These are phyloP conservation scores for Stenodera caucasica DNA, from an alignment of 2,888 invertebrate genomes.

Conservation along the genomic window DNA sequence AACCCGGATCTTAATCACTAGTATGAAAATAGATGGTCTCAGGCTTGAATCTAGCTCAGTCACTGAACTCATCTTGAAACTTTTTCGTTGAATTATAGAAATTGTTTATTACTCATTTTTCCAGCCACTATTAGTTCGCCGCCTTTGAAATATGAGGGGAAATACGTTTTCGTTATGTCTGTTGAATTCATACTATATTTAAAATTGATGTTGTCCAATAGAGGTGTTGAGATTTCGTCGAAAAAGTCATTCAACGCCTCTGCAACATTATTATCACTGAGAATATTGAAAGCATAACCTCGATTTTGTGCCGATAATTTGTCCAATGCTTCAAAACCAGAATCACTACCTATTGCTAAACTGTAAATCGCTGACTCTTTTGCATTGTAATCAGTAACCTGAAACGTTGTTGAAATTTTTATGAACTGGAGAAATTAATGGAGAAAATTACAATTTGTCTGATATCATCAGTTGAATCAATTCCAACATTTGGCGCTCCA, in stretches of 20 bases:
- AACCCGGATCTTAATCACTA: too few species aligned
- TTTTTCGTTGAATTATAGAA: too few species aligned
- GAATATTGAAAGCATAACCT: constrained; percentile 71
- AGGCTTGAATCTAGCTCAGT: too few species aligned
- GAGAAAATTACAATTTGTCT: constrained; percentile 52
- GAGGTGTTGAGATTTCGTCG: constrained; percentile 68
- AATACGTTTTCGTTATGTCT: constrained; percentile 60
- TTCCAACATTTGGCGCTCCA: constrained; percentile 67
- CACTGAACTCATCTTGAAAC: too few species aligned
- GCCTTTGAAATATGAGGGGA: constrained; percentile 65
- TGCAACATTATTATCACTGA: too few species aligned
- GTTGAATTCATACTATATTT: constrained; percentile 64
- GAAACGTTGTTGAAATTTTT: constrained; percentile 63
- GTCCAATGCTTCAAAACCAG: too few species aligned
- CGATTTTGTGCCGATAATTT: constrained; percentile 66
- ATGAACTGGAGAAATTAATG: constrained; percentile 33
- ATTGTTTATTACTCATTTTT: constrained; percentile 47
- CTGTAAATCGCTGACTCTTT: too few species aligned
- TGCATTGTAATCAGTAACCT: too few species aligned
- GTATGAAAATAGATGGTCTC: too few species aligned
- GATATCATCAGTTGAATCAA: constrained; percentile 59
- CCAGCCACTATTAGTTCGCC: constrained; percentile 68
- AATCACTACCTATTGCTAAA: too few species aligned
- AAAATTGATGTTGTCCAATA: constrained; percentile 67
- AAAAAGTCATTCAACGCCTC: constrained; percentile 69